Percentiles rank a stretch among this genome's conserved stretches.
Evolutionary conservation across 2,888 invertebrate species (phyloP).

Genomic region (Flexamia atlantica): DNA sequence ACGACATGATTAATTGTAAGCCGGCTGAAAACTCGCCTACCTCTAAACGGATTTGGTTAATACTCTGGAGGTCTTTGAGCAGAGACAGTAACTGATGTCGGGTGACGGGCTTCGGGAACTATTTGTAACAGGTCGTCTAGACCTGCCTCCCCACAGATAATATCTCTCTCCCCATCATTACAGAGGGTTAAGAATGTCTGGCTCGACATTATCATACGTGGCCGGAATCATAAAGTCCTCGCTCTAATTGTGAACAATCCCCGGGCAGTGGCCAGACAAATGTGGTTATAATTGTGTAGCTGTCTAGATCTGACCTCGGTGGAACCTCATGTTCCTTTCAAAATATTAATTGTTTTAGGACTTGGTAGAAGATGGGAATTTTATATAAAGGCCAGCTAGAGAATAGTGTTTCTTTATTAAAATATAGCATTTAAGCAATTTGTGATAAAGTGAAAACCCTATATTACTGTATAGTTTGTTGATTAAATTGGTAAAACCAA

Average conservation of each 20-base stretch:
- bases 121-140: slow-evolving; percentile 36
- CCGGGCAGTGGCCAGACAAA: neutral
- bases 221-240: slow-evolving; percentile 25
- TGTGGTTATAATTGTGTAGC: neutral
- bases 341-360: too few relatives aligned
- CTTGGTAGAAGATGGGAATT: too few relatives aligned
- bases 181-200: slow-evolving; percentile 13
- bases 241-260: slow-evolving; percentile 11
- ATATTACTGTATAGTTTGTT: too few relatives aligned
- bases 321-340: too few relatives aligned
- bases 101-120: neutral
- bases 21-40: slow-evolving; percentile 33
- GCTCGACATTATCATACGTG: slow-evolving; percentile 6
- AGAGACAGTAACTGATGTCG: slow-evolving; percentile 25
- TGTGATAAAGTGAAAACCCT: too few relatives aligned
- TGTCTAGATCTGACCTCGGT: too few relatives aligned
- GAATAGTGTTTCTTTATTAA: too few relatives aligned
- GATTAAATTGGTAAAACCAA: too few relatives aligned
- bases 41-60: slow-evolving; percentile 39
- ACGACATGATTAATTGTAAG: slow-evolving; percentile 39
- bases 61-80: slow-evolving; percentile 5
- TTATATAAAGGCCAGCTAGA: too few relatives aligned
- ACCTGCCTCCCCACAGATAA: slow-evolving; percentile 19
- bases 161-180: slow-evolving; percentile 36
- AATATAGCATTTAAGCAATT: too few relatives aligned